Percentiles rank a stretch among this genome's conserved stretches.
These are phyloP conservation scores for Unio pictorum DNA, from an alignment of 2,888 invertebrate species.

Conservation along the genomic window DNA sequence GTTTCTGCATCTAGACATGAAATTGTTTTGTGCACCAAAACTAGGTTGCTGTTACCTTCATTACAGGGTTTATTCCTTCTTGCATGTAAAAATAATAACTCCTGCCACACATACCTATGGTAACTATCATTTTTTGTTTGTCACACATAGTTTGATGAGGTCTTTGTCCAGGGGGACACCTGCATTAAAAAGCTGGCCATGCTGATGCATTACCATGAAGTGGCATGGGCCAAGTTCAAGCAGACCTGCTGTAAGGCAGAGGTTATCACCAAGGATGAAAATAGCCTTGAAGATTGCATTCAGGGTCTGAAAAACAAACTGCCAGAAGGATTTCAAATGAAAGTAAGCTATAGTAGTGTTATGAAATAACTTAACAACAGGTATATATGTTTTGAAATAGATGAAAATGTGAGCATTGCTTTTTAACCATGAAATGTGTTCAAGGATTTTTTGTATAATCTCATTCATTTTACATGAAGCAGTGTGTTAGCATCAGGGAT, in stretches of 20 bases:
- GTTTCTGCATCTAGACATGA: too few relatives aligned
- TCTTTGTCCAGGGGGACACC: conserved; percentile 38
- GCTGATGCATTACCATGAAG: conserved; percentile 40
- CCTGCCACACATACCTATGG: neutral
- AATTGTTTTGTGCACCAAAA: too few relatives aligned
- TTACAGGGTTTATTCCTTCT: too few relatives aligned
- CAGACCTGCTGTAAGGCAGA: conserved; percentile 38
- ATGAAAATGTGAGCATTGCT: too few relatives aligned
- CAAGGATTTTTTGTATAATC: neutral
- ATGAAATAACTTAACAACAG: neutral
- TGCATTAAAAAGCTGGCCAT: conserved; percentile 40
- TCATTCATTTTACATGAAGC: neutral
- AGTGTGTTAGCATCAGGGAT: too few relatives aligned
- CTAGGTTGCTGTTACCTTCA: too few relatives aligned
- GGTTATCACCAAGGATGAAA: conserved; percentile 32
- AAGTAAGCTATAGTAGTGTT: conserved; percentile 25
- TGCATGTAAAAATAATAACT: neutral
- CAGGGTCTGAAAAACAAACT: conserved; percentile 41
- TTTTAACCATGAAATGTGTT: neutral
- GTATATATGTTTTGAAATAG: neutral
- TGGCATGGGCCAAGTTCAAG: conserved; percentile 40
- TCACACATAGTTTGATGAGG: conserved; percentile 42
- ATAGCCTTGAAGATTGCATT: conserved; percentile 55
- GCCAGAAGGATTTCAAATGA: conserved; percentile 38
- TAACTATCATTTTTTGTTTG: neutral